Evolutionary conservation across 2,888 invertebrate species (phyloP).

Genomic region (Cantharis flavilabris): DNA sequence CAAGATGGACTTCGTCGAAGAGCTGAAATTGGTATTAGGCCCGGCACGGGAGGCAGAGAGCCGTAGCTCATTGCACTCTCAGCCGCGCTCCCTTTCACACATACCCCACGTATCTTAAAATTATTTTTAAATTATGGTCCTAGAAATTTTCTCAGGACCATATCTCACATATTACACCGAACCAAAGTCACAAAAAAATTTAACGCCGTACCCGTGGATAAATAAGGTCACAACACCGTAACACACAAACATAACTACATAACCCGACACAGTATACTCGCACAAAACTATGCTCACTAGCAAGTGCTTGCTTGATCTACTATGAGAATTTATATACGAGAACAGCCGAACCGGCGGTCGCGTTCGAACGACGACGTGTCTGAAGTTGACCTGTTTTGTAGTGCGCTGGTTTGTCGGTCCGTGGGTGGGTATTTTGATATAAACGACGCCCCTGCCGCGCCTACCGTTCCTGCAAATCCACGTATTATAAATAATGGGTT

Average conservation of each 20-base stretch:
- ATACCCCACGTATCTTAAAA: constrained; percentile 1
- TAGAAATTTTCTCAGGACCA: neutral
- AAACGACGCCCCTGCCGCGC: constrained; percentile 42
- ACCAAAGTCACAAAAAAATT: neutral
- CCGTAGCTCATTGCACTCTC: constrained; percentile 51
- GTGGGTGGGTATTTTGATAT: constrained; percentile 38
- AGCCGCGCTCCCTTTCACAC: constrained; percentile 36
- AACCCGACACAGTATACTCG: constrained; percentile 29
- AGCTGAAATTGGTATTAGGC: constrained; percentile 54
- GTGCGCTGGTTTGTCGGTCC: constrained; percentile 47
- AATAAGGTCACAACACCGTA: constrained; percentile 31
- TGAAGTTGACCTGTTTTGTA: constrained; percentile 42
- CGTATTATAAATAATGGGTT: constrained; percentile 8
- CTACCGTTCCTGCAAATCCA: constrained; percentile 27
- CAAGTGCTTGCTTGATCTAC: constrained; percentile 45
- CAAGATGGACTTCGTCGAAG: constrained; percentile 46
- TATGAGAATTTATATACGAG: constrained; percentile 48
- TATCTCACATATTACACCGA: neutral
- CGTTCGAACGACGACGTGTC: constrained; percentile 16
- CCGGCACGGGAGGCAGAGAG: constrained; percentile 53
- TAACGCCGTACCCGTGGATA: neutral
- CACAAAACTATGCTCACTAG: constrained; percentile 44
- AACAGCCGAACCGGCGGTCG: constrained; percentile 33
- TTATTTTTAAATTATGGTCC: neutral
- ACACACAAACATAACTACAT: constrained; percentile 37